These are phyloP conservation scores for Pipistrellus nathusii DNA, from an alignment of 2,797 vertebrate genomes.

Conservation along the genomic window DNA sequence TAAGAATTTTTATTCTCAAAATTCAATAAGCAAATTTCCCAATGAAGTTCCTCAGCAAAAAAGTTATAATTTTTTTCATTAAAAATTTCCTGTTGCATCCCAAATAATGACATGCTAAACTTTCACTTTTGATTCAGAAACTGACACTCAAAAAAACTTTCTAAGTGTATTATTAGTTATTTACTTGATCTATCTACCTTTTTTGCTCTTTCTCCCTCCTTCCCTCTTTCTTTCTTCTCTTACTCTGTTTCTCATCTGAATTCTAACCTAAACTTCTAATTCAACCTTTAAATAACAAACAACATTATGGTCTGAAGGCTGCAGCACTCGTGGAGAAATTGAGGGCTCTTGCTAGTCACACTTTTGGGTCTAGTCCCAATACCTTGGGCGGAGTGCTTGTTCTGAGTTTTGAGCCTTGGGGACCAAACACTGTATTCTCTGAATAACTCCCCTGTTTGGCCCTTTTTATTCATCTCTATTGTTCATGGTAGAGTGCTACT, in stretches of 20 bases:
- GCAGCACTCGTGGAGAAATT: not conserved
- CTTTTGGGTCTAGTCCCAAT: not conserved
- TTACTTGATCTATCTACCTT: not conserved
- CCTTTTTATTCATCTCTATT: not conserved
- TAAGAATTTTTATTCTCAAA: slow-evolving; percentile 38
- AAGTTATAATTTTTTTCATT: slow-evolving; percentile 45
- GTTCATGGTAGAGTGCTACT: not conserved
- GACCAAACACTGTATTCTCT: not conserved
- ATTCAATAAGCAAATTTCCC: not conserved
- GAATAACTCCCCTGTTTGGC: not conserved
- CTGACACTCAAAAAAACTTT: not conserved
- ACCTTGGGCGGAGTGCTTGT: not conserved
- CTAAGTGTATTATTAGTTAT: not conserved
- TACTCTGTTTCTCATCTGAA: not conserved
- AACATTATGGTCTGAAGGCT: not conserved
- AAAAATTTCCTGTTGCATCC: slow-evolving; percentile 27
- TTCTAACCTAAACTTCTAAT: slow-evolving; percentile 15
- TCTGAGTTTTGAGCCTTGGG: not conserved
- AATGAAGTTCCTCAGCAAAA: not conserved
- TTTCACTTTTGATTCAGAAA: slow-evolving; percentile 53
- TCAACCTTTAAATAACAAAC: not conserved
- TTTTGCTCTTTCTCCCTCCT: not conserved
- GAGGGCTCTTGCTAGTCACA: not conserved
- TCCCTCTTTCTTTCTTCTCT: not conserved
- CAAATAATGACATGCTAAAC: not conserved